A percentile compares a stretch with the other conserved stretches of the same genome.
Evolutionary conservation across 1,140 invertebrate genomes (phyloP).

Genomic region (Drosophila tsacasi): DNA sequence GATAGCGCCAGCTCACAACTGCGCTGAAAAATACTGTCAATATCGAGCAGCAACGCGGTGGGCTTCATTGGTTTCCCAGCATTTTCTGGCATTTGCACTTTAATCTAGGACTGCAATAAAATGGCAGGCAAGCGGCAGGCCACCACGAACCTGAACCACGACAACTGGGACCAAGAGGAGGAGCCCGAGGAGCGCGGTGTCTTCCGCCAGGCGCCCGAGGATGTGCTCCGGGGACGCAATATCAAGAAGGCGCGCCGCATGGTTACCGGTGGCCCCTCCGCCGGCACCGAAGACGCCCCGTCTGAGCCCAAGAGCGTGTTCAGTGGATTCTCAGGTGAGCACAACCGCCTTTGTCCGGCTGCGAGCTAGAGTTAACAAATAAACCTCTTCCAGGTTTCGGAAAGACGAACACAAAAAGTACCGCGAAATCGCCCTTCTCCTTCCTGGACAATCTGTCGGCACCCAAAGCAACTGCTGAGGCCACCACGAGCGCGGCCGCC

Average conservation of each 20-base stretch:
- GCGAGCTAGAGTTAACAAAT: neutral
- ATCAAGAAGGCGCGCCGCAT: conserved; percentile 91
- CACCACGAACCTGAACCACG: conserved; percentile 92
- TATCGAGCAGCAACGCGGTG: conserved; percentile 31
- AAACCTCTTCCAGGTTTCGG: conserved; percentile 47
- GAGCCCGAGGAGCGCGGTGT: conserved; percentile 91
- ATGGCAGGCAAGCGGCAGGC: conserved; percentile 93
- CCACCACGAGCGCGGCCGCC: neutral
- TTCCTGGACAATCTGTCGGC: conserved; percentile 86
- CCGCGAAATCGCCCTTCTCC: conserved; percentile 86
- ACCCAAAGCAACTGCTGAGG: conserved; percentile 1
- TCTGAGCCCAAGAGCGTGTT: conserved; percentile 87
- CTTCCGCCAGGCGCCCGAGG: conserved; percentile 89
- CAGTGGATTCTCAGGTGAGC: conserved; percentile 87
- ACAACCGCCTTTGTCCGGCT: too few species aligned
- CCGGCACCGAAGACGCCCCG: conserved; percentile 62
- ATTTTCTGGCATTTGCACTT: conserved; percentile 32
- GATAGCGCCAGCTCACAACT: neutral
- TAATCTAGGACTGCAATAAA: conserved; percentile 19
- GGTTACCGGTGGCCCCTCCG: conserved; percentile 68
- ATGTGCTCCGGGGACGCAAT: conserved; percentile 90
- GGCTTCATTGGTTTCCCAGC: conserved; percentile 18
- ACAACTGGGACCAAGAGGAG: conserved; percentile 97
- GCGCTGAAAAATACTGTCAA: neutral
- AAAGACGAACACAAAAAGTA: conserved; percentile 28